Percentiles rank a stretch among this genome's conserved stretches.
Conservation (phyloP, 1,140 invertebrate genomes). For the Tyrophagus putrescentiae region DNA sequence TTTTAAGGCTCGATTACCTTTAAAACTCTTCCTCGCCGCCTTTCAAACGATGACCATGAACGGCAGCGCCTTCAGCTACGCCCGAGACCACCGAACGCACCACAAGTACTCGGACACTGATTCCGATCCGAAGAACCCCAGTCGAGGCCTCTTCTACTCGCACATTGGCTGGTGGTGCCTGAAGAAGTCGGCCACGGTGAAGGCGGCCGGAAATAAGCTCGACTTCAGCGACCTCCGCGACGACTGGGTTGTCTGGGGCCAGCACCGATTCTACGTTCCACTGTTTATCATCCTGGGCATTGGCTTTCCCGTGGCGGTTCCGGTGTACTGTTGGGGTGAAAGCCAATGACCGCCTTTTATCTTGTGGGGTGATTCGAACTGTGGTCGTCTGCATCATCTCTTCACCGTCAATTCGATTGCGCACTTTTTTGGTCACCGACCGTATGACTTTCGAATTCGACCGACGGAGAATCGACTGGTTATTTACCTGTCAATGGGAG, state of each 20-base stretch:
- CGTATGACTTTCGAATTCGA: slow-evolving; percentile 35
- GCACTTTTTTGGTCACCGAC: slow-evolving; percentile 36
- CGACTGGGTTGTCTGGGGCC: slow-evolving; percentile 69
- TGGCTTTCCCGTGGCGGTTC: slow-evolving; percentile 62
- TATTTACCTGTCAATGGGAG: slow-evolving; percentile 38
- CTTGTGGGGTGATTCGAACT: slow-evolving; percentile 5
- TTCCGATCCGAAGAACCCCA: slow-evolving; percentile 63
- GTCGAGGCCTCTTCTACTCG: slow-evolving; percentile 43
- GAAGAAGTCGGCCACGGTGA: slow-evolving; percentile 37
- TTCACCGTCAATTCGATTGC: slow-evolving; percentile 49
- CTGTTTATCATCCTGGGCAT: slow-evolving; percentile 70
- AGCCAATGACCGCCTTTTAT: slow-evolving; percentile 33
- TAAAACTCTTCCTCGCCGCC: slow-evolving; percentile 28
- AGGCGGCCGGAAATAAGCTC: slow-evolving; percentile 42
- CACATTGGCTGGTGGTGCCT: slow-evolving; percentile 27
- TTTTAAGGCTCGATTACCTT: slow-evolving; percentile 25
- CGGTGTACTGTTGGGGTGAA: slow-evolving; percentile 71
- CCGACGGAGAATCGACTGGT: slow-evolving; percentile 39
- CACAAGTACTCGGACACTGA: slow-evolving; percentile 68
- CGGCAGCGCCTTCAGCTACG: slow-evolving; percentile 16
- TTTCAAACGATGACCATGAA: slow-evolving; percentile 37
- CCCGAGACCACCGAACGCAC: slow-evolving; percentile 60
- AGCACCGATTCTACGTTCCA: slow-evolving; percentile 60
- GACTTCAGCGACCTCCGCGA: slow-evolving; percentile 69
- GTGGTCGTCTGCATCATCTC: slow-evolving; percentile 54